Percentiles rank a stretch among this genome's conserved stretches.
Conservation (phyloP, 2,888 invertebrate species). For the Slavum lentiscoides region DNA sequence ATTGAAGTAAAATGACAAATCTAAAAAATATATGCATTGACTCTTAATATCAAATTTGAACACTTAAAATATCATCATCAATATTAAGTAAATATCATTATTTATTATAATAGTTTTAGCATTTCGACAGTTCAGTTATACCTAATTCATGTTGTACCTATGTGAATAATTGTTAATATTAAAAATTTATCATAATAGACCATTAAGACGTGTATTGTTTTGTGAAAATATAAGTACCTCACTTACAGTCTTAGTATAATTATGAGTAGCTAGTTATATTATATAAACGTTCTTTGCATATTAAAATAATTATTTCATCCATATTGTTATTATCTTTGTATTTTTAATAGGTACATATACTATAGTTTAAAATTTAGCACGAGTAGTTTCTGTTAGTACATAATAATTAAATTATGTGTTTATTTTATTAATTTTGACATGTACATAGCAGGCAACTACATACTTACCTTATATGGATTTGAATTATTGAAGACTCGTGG, state of each 20-base stretch:
- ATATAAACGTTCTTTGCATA: not conserved
- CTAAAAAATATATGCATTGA: too few relatives aligned
- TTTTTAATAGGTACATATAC: not conserved
- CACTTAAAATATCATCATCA: not conserved
- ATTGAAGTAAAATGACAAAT: too few relatives aligned
- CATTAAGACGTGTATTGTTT: not conserved
- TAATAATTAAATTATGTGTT: conserved; percentile 5
- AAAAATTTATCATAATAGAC: not conserved
- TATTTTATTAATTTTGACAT: conserved; percentile 8
- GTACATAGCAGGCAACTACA: conserved; percentile 10
- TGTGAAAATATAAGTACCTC: not conserved
- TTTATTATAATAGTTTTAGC: too few relatives aligned
- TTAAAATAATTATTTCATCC: not conserved
- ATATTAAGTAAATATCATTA: too few relatives aligned
- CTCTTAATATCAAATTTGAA: not conserved
- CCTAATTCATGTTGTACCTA: too few relatives aligned
- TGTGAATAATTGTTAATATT: too few relatives aligned
- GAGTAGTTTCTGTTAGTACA: not conserved
- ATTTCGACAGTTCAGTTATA: too few relatives aligned
- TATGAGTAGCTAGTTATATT: not conserved
- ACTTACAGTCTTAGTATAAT: not conserved
- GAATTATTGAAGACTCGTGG: conserved; percentile 26
- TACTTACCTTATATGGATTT: conserved; percentile 37
- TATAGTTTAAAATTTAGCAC: not conserved
- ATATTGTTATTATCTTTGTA: not conserved